phyloP scores from a whole-genome alignment of 2,113 vertebrate genomes.

The Thoracochromis brauschi region DNA sequence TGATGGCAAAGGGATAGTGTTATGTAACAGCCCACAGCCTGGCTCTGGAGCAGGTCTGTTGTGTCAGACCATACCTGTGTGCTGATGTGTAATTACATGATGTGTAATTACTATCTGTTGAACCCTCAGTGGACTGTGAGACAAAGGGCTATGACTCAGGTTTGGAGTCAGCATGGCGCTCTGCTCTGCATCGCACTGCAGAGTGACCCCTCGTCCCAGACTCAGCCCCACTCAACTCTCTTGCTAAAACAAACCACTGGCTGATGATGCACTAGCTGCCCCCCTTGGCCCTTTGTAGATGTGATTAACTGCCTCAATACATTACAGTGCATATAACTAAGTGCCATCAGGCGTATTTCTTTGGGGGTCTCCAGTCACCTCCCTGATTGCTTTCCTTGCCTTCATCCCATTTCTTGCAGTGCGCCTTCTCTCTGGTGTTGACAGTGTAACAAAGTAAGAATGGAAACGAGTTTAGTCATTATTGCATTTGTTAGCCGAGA shows the following conservation, averaged over 20 bases:
- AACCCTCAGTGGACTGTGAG: neutral
- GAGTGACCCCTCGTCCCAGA: conserved; percentile 21
- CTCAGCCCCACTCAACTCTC: neutral
- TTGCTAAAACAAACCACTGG: neutral
- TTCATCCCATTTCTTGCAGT: neutral
- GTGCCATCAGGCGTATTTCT: neutral
- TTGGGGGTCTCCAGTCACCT: neutral
- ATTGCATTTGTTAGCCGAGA: neutral
- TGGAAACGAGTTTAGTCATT: neutral
- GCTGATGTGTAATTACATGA: neutral
- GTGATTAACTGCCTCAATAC: neutral
- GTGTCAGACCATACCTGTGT: neutral
- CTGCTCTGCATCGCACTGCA: conserved; percentile 22
- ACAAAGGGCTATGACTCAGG: conserved; percentile 48
- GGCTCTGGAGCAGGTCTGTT: conserved; percentile 6
- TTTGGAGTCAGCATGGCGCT: conserved; percentile 24
- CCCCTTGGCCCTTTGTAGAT: neutral
- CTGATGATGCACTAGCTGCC: neutral
- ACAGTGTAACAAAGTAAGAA: neutral
- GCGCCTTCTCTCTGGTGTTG: neutral
- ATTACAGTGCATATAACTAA: neutral
- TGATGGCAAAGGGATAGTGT: conserved; percentile 44
- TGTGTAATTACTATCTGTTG: neutral
- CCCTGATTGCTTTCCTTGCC: neutral
- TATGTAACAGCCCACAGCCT: conserved; percentile 36